Base-by-base conservation (phyloP, 1,140 invertebrate genomes). In the Hypsibius dujardini region DNA sequence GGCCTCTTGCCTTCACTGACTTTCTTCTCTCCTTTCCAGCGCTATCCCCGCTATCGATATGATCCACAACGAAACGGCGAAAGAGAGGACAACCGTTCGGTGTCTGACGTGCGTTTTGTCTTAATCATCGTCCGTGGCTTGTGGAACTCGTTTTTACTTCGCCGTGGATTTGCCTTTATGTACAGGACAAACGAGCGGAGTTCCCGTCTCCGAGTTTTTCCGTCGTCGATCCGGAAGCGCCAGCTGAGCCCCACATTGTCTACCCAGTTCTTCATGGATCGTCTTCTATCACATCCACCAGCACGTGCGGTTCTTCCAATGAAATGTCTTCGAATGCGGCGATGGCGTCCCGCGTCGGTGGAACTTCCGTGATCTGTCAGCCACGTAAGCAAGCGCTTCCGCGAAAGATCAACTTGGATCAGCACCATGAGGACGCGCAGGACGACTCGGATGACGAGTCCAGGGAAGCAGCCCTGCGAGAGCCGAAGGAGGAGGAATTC, bases 361-460 rank as follows among this genome's bases (percentile, higher is more conserved):
- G 50, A 56, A 7, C n/a, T 56, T 56, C 50, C 50, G 7, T n/a
- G 7, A 56, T n/a, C 50, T 56, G 50, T 56, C 50, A 56, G 50
- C 50, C 50, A 56, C 50, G 50, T n/a, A 56, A 56, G 50, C 50
- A 56, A 56, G 50, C 50, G 50, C 50, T 56, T 56, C 50, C 50
- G n/a, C 50, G 50, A 56, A 56, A 56, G n/a, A n/a, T 56, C n/a
- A 56, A 7, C 50, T 12, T 56, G 7, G 7, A 56, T 7, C n/a
- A 12, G n/a, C 50, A 56, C 7, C n/a, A 7, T 56, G n/a, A 56
- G 7, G 7, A 7, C 50, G n/a, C n/a, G 7, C 50, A 56, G n/a
- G 50, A 56, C n/a, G 50, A 56, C 50, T 7, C 7, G 7, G 50
- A 56, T 7, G 50, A 56, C 50, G 50, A 56, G 7, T 12, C n/a